phyloP scores from a whole-genome alignment of 2,113 vertebrate genomes.

The Hippocampus comes region DNA sequence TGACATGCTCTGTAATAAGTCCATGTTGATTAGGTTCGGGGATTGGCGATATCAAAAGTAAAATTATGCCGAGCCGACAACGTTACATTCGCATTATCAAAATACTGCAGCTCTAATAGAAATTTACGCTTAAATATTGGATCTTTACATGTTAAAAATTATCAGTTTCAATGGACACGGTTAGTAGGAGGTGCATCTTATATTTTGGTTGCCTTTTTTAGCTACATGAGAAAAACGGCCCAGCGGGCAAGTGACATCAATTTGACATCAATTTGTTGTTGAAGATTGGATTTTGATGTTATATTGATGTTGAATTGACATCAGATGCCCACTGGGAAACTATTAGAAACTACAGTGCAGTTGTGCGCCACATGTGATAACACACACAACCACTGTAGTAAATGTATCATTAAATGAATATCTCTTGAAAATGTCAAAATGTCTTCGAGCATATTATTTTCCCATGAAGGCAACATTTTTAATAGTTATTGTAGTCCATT shows the following conservation, averaged over 20 bases:
- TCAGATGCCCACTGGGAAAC: not conserved
- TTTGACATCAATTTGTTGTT: no score
- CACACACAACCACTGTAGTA: not conserved
- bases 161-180: no score
- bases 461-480: no score
- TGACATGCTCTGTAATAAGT: conserved; percentile 54
- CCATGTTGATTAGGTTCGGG: conserved; percentile 57
- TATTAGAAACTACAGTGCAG: not conserved
- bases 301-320: no score
- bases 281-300: no score
- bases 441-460: no score
- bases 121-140: not conserved
- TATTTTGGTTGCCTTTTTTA: not conserved
- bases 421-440: no score
- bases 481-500: not conserved
- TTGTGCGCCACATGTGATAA: not conserved
- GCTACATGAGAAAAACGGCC: not conserved
- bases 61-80: conserved; percentile 7
- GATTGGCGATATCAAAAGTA: conserved; percentile 40
- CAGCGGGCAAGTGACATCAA: no score
- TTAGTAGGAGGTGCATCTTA: no score
- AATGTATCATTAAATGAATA: no score
- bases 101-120: not conserved
- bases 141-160: no score
- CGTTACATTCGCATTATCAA: not conserved